Conservation (phyloP, 2,888 invertebrate genomes). For the Drosophila flavopinicola region DNA sequence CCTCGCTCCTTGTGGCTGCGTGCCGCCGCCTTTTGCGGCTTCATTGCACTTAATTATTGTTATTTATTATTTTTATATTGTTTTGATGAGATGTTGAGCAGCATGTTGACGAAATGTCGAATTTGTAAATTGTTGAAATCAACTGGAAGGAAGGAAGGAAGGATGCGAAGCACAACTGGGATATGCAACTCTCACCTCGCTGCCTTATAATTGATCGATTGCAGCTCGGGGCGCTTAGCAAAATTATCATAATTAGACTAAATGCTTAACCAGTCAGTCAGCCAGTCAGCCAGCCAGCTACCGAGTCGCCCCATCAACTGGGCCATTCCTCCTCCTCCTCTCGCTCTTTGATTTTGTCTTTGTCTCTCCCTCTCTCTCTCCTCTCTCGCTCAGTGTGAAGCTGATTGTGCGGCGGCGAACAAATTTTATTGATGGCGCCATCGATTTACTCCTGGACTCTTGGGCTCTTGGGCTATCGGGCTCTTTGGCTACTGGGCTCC, state of each 20-base stretch:
- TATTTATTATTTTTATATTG: constrained; percentile 83
- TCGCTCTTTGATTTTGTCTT: constrained; percentile 11
- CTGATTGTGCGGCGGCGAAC: not conserved
- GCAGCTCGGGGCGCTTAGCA: constrained; percentile 72
- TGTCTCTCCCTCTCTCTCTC: constrained; percentile 4
- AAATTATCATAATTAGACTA: constrained; percentile 81
- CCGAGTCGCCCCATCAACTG: constrained; percentile 20
- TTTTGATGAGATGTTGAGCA: constrained; percentile 80
- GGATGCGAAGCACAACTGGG: constrained; percentile 16
- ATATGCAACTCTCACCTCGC: constrained; percentile 33
- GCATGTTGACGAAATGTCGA: constrained; percentile 81
- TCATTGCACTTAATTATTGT: constrained; percentile 84
- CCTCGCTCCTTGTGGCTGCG: constrained; percentile 22
- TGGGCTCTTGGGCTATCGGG: not conserved
- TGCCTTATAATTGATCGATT: constrained; percentile 79
- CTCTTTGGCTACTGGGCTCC: no score
- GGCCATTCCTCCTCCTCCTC: not conserved
- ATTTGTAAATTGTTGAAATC: constrained; percentile 80
- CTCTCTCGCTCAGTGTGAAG: not conserved
- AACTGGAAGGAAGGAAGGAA: constrained; percentile 32
- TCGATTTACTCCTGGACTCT: constrained; percentile 22
- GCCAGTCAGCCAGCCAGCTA: constrained; percentile 32
- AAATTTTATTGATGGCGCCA: constrained; percentile 32
- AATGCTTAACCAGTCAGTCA: constrained; percentile 56
- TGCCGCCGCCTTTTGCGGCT: constrained; percentile 62